A percentile compares a stretch with the other conserved stretches of the same genome.
phyloP scores from a whole-genome alignment of 2,888 invertebrate species.

The Agrypnus murinus region DNA sequence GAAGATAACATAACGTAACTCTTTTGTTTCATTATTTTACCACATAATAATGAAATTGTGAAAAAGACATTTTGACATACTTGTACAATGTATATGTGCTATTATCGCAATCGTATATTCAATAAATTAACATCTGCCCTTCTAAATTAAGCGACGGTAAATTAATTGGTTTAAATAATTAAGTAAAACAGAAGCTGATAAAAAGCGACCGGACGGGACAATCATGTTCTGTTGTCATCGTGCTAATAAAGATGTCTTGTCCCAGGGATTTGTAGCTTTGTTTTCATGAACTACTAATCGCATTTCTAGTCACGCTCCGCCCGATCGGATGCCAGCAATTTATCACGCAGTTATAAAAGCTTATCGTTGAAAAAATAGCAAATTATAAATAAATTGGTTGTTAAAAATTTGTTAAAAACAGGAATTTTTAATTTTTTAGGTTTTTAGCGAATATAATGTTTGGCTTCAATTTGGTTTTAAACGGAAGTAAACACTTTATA shows the following conservation, averaged over 20 bases:
- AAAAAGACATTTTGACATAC: constrained; percentile 3
- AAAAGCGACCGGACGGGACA: constrained; percentile 42
- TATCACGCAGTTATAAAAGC: constrained; percentile 43
- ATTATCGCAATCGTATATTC: constrained; percentile 7
- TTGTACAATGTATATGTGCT: not conserved
- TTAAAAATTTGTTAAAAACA: not conserved
- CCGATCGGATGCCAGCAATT: constrained; percentile 46
- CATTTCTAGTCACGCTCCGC: constrained; percentile 54
- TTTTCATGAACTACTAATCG: constrained; percentile 52
- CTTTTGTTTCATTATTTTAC: too few species aligned
- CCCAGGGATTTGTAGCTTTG: constrained; percentile 51
- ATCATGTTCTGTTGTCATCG: constrained; percentile 48
- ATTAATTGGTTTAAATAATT: constrained; percentile 35
- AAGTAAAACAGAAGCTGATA: constrained; percentile 34
- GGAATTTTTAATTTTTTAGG: too few species aligned
- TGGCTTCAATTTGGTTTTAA: too few species aligned
- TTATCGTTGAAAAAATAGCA: constrained; percentile 33
- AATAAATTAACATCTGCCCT: constrained; percentile 13
- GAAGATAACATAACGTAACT: too few species aligned
- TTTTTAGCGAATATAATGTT: too few species aligned
- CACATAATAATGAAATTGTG: too few species aligned
- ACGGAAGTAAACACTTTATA: too few species aligned
- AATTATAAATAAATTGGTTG: constrained; percentile 29
- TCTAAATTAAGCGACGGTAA: constrained; percentile 16
- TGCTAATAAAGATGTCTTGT: constrained; percentile 55